phyloP scores from a whole-genome alignment of 2,888 invertebrate species.

The Epinotia ramella region DNA sequence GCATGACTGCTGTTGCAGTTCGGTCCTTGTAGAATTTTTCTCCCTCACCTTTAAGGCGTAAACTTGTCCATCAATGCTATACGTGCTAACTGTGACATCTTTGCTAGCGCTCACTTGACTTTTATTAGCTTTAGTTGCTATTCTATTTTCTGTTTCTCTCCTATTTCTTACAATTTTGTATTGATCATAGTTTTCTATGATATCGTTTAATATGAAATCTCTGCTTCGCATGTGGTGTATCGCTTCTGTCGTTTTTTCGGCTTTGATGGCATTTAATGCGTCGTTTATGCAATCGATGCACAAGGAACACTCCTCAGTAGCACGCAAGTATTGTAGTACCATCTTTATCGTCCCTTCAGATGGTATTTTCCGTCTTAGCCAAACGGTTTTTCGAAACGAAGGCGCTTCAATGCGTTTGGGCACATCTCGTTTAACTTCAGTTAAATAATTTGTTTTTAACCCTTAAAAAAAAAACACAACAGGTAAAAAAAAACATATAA shows the following conservation, averaged over 20 bases:
- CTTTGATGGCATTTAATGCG: constrained; percentile 54
- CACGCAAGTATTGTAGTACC: constrained; percentile 58
- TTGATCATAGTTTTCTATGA: constrained; percentile 50
- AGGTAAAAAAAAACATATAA: not conserved
- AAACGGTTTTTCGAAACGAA: not conserved
- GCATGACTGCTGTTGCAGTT: constrained; percentile 54
- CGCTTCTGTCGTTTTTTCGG: constrained; percentile 52
- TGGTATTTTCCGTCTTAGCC: constrained; percentile 54
- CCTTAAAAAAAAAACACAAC: constrained; percentile 1
- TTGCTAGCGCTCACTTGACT: constrained; percentile 56
- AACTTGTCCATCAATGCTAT: constrained; percentile 60
- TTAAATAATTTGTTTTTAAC: not conserved
- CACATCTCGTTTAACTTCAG: constrained; percentile 48
- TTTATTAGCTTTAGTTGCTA: constrained; percentile 50
- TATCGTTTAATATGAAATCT: constrained; percentile 55
- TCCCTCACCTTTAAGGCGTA: constrained; percentile 71
- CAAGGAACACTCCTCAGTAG: constrained; percentile 57
- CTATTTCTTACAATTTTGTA: constrained; percentile 51
- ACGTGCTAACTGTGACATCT: constrained; percentile 65
- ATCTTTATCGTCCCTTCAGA: constrained; percentile 50
- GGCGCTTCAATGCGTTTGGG: not conserved
- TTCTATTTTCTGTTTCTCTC: constrained; percentile 50
- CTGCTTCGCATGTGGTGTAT: constrained; percentile 45
- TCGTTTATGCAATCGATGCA: constrained; percentile 67
- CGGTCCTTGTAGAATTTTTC: constrained; percentile 49